Conservation (phyloP, 2,113 vertebrate genomes). For the Coturnix japonica region DNA sequence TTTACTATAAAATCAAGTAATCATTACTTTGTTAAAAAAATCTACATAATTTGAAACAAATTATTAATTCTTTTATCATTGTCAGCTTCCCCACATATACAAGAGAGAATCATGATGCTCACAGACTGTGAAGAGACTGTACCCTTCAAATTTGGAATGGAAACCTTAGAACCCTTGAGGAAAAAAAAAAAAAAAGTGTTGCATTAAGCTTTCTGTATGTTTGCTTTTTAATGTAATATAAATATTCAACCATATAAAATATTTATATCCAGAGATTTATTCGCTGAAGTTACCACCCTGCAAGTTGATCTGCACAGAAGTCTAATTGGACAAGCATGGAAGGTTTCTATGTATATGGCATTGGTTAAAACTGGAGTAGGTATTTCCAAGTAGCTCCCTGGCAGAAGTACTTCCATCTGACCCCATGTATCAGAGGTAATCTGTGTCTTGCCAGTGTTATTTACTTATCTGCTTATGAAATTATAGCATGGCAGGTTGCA, state of each 20-base stretch:
- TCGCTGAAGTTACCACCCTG: neutral
- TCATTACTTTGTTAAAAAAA: neutral
- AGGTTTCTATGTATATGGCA: neutral
- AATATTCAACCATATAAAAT: neutral
- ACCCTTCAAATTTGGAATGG: neutral
- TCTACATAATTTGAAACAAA: neutral
- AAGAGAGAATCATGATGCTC: neutral
- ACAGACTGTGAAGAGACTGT: neutral
- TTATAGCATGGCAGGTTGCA: neutral
- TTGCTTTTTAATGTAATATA: neutral
- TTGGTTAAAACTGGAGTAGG: neutral
- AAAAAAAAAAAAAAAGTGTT: neutral
- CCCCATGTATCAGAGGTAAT: neutral
- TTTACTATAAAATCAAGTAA: neutral
- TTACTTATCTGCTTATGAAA: neutral
- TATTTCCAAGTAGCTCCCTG: neutral
- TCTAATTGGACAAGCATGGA: neutral
- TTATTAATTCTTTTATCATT: neutral
- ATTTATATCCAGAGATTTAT: neutral
- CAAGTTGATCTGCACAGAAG: rapidly evolving
- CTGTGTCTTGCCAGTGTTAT: neutral
- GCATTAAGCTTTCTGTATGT: neutral
- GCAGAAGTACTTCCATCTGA: neutral
- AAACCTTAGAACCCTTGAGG: neutral
- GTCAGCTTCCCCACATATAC: neutral